Conservation (phyloP, 2,797 vertebrate genomes). For the Sciurus carolinensis region DNA sequence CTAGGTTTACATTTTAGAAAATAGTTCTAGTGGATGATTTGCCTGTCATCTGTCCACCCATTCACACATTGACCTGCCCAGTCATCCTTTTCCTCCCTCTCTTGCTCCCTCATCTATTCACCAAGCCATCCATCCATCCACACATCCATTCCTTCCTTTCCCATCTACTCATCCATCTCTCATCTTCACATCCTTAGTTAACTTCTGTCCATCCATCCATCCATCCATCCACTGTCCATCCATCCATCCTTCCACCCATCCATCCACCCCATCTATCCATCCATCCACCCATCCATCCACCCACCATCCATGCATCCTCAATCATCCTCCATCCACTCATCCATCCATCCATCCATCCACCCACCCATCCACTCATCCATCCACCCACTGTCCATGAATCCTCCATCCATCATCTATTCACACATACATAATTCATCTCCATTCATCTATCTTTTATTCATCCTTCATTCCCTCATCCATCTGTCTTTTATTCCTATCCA, state of each 20-base stretch:
- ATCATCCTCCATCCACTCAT: background rate
- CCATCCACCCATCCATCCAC: background rate
- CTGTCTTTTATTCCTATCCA: background rate
- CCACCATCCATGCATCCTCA: background rate
- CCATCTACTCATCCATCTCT: background rate
- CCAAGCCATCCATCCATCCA: too few relatives aligned
- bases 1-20: conserved; percentile 18
- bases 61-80: too few relatives aligned
- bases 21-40: background rate
- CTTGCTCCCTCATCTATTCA: too few relatives aligned
- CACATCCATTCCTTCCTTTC: background rate
- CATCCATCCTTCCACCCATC: background rate
- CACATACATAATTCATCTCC: background rate
- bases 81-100: too few relatives aligned
- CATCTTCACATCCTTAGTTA: background rate
- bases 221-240: background rate
- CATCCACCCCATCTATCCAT: background rate
- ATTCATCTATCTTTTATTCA: background rate
- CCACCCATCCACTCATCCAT: background rate
- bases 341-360: too few relatives aligned
- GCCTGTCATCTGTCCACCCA: background rate
- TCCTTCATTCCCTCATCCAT: background rate
- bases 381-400: background rate
- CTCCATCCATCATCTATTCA: background rate
- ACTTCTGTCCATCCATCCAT: too few relatives aligned